Evolutionary conservation across 2,888 invertebrate genomes (phyloP).

Genomic region (Drosophila borealis): DNA sequence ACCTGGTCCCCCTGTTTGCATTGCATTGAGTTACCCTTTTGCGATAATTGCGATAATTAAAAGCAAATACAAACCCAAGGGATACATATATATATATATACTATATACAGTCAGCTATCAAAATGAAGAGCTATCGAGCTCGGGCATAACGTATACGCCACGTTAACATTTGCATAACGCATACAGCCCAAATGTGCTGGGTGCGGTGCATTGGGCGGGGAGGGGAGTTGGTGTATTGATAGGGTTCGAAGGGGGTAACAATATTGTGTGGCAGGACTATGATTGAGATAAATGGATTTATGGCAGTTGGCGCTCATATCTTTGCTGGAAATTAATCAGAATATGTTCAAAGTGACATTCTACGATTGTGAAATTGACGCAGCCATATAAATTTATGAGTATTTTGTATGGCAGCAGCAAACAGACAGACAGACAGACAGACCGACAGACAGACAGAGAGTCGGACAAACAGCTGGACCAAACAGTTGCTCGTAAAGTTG

Average conservation of each 20-base stretch:
- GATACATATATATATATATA: constrained; percentile 33
- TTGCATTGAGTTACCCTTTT: constrained; percentile 74
- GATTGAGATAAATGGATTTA: constrained; percentile 79
- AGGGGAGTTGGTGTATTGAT: neutral
- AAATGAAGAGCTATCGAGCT: constrained; percentile 26
- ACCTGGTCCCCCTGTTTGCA: constrained; percentile 53
- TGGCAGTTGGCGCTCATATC: constrained; percentile 62
- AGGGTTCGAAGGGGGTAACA: constrained; percentile 2
- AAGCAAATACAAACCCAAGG: constrained; percentile 79
- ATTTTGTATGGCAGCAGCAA: constrained; percentile 41
- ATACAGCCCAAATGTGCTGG: constrained; percentile 16
- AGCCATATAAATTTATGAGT: constrained; percentile 66
- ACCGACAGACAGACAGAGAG: constrained; percentile 13
- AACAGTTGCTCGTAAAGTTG: constrained; percentile 36
- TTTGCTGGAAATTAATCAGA: constrained; percentile 72
- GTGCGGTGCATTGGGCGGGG: neutral
- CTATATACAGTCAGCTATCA: constrained; percentile 7
- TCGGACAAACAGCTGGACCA: constrained; percentile 7
- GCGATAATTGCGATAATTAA: constrained; percentile 83
- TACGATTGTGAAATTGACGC: constrained; percentile 75
- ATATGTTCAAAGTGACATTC: constrained; percentile 70
- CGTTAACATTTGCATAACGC: constrained; percentile 68
- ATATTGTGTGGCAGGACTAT: constrained; percentile 60
- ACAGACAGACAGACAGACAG: constrained; percentile 12
- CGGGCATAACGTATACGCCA: constrained; percentile 66